Base-by-base conservation (phyloP, 35 echinoderm and acorn worm genomes). In the Ophiothrix spiculata region DNA sequence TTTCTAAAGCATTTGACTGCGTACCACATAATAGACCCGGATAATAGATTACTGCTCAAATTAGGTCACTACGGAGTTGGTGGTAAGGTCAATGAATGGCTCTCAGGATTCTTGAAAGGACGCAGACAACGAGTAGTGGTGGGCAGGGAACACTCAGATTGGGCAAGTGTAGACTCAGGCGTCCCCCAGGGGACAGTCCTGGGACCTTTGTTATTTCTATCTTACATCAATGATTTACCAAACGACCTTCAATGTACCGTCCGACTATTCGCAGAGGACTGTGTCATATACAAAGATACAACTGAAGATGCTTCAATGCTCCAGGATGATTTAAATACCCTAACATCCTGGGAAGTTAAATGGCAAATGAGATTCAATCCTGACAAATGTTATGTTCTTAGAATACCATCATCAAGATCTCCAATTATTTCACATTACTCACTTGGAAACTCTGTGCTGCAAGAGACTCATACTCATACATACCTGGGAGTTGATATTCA, bases 341-440 rank as follows among this genome's bases (percentile, higher is more conserved):
- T 15, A 15, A 25, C 60, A 69, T 15, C 60, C 4, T 69, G 60
- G 25, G 60, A 69, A 69, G 29, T 4, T 10, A 4, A 2, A 2
- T 69, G 60, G 60, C 60, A 69, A 69, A 69, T 69, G 60, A 69
- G 25, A 6, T 69, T 69, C 60, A 69, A 69, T 69, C 60, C 60
- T 15, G 60, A 69, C 25, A 69, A 69, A 69, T 69, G 60, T 69
- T 69, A 12, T 69, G 60, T 69, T 15, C 23, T 69, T 2, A 69
- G 60, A 69, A 69, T 69, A 15, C 60, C 8, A n/a, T 15, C 60
- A 69, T 69, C 60, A 12, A 69, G 60, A 69, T 4, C 60, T 15
- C 60, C 60, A 15, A 10, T 69, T 2, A 69, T 69, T 28, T 25
- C 6, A 4, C 17, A n/a, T 12, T 69, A 69, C 25, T 25, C 17